These are phyloP conservation scores for Gallinago media DNA, from an alignment of 2,113 vertebrate genomes.

Conservation along the genomic window DNA sequence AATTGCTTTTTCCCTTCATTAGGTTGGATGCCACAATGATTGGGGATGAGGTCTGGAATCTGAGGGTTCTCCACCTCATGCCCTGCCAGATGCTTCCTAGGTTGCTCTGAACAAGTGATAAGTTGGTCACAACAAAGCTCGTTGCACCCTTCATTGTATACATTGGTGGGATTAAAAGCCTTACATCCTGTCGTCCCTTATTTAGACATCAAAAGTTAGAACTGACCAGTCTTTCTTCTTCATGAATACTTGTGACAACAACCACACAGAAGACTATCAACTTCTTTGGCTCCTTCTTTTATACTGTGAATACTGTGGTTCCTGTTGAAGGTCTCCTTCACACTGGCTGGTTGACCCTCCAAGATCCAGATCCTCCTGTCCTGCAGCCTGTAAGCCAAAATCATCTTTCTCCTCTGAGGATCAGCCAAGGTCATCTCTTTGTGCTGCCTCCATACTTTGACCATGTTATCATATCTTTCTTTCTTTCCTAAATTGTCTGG, in stretches of 20 bases:
- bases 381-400: background rate
- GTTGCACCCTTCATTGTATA: background rate
- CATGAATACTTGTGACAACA: background rate
- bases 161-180: background rate
- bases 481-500: background rate
- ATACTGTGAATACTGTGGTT: background rate
- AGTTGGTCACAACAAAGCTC: background rate
- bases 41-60: background rate
- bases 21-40: background rate
- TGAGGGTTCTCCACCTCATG: background rate
- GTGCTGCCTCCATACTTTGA: background rate
- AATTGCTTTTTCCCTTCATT: background rate
- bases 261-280: background rate
- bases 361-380: rapidly evolving
- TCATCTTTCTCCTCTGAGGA: background rate
- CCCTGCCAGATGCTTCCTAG: background rate
- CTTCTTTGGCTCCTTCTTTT: background rate
- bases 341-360: background rate
- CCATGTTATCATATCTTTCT: background rate
- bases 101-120: background rate
- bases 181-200: background rate
- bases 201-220: background rate
- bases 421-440: background rate
- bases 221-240: background rate
- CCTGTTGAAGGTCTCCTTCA: background rate